Base-by-base conservation (phyloP, 2,113 vertebrate genomes). In the Theristicus caerulescens region DNA sequence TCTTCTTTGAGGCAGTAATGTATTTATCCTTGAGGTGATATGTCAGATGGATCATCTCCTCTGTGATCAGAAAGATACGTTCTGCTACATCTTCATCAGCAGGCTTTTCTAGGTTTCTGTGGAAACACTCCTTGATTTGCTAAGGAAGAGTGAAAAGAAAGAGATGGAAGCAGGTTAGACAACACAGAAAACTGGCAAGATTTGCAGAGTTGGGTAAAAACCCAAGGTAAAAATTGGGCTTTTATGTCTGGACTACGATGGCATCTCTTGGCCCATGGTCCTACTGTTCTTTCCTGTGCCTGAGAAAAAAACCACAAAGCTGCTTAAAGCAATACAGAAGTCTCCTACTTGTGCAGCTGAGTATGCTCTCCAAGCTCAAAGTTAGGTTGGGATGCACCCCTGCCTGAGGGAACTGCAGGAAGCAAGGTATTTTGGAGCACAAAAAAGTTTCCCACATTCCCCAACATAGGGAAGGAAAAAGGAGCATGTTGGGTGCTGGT, bases 111-210 rank as follows among this genome's bases (percentile, higher is more conserved):
- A 15, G 78, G 93, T 99, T 98, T 90, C 99, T 98, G 58, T 95
- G 95, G 97, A 99, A 99, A 54, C 81, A 92, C 96, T 99, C 99
- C 22, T 98, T 98, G 94, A 99, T 98, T 97, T 98, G 98, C 99
- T 99, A 92, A 82, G 36, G 25, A 58, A 20, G 13, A 12, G 17
- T 29, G 16, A 78, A 83, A 67, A 79, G 46, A 82, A 47, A 76
- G 40, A 42, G 44, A 57, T 0, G 16, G 57, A 73, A 94, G 14
- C 13, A 55, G 15, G 11, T 93, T 25, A 91, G 59, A 92, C 16
- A 51, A 59, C 38, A 61, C 3, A 88, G 22, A 71, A 58, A 88
- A 58, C 9, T 15, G 7, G 24, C 21, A 76, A 72, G 12, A 71
- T 76, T 64, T 74, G 36, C 31, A 69, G 22, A 66, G 17, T 12